Evolutionary conservation across 2,797 vertebrate species (phyloP).

Genomic region (Sebastolobus altivelis): DNA sequence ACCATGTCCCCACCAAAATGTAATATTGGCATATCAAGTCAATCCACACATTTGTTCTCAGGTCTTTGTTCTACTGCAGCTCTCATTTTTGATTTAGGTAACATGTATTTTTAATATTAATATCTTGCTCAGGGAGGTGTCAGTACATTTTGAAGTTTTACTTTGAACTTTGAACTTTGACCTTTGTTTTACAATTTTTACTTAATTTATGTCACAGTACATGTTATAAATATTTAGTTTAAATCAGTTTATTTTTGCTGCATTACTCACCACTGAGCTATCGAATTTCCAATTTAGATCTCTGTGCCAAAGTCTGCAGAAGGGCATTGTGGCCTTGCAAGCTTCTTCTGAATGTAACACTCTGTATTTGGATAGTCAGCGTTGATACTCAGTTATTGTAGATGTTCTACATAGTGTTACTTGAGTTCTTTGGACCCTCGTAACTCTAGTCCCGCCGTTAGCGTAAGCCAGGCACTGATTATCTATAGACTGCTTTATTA

Average conservation of each 20-base stretch:
- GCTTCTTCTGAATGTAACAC: conserved; percentile 40
- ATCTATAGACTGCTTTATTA: conserved; percentile 14
- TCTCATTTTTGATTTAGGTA: not conserved
- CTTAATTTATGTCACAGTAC: not conserved
- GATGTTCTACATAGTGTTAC: conserved; percentile 41
- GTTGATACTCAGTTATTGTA: conserved; percentile 40
- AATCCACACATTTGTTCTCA: not conserved
- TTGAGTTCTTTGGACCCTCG: conserved; percentile 27
- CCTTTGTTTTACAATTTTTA: not conserved
- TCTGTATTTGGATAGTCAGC: conserved; percentile 54
- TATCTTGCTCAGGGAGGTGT: not conserved
- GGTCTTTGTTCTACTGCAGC: not conserved
- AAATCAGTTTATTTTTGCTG: conserved; percentile 58
- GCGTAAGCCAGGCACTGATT: conserved; percentile 5
- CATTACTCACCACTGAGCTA: conserved; percentile 34
- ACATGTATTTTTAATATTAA: not conserved
- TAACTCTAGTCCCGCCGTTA: conserved; percentile 33
- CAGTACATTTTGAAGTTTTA: not conserved
- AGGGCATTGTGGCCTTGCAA: conserved; percentile 69
- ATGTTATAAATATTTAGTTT: not conserved
- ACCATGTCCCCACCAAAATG: not conserved
- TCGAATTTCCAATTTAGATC: conserved; percentile 57
- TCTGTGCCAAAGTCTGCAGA: conserved; percentile 48
- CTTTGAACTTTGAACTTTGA: too few species aligned
- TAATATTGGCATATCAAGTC: not conserved